These are phyloP conservation scores for Yponomeuta cagnagella DNA, from an alignment of 2,888 invertebrate genomes.

Conservation along the genomic window DNA sequence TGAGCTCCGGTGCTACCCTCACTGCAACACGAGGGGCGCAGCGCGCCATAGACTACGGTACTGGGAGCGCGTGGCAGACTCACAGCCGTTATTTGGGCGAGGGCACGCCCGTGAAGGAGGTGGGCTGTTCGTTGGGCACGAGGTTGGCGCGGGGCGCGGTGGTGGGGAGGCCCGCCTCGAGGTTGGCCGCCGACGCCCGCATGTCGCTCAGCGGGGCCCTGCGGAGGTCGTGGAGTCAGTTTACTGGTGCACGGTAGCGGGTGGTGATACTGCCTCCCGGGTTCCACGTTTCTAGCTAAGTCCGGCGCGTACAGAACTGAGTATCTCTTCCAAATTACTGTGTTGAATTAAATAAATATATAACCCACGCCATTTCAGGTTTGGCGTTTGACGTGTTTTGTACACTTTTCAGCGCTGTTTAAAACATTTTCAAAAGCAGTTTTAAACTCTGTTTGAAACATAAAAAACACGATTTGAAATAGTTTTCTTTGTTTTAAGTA, in stretches of 20 bases:
- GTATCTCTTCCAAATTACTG: too few relatives aligned
- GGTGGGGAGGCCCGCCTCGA: constrained; percentile 59
- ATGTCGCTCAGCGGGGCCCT: constrained; percentile 89
- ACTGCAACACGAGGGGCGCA: not conserved
- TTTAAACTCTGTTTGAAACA: too few relatives aligned
- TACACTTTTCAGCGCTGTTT: too few relatives aligned
- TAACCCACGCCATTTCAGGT: too few relatives aligned
- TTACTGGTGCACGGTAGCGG: too few relatives aligned
- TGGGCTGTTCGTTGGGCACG: constrained; percentile 88
- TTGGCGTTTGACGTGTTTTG: too few relatives aligned
- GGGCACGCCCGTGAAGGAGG: constrained; percentile 83
- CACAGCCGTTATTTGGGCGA: constrained; percentile 40
- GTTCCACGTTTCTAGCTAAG: not conserved
- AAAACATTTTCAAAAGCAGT: too few relatives aligned
- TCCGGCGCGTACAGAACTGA: too few relatives aligned
- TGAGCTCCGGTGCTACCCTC: not conserved
- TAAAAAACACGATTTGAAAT: too few relatives aligned
- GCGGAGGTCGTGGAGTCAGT: constrained; percentile 18
- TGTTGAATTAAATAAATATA: too few relatives aligned
- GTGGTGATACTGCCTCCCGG: not conserved
- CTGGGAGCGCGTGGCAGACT: constrained; percentile 31
- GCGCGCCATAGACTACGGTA: constrained; percentile 20
- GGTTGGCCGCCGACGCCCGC: constrained; percentile 80
- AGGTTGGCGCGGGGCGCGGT: constrained; percentile 83
- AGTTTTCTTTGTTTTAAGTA: too few relatives aligned